These are phyloP conservation scores for Rhabdophis nuchalis DNA, from an alignment of 2,797 vertebrate genomes.

Conservation along the genomic window DNA sequence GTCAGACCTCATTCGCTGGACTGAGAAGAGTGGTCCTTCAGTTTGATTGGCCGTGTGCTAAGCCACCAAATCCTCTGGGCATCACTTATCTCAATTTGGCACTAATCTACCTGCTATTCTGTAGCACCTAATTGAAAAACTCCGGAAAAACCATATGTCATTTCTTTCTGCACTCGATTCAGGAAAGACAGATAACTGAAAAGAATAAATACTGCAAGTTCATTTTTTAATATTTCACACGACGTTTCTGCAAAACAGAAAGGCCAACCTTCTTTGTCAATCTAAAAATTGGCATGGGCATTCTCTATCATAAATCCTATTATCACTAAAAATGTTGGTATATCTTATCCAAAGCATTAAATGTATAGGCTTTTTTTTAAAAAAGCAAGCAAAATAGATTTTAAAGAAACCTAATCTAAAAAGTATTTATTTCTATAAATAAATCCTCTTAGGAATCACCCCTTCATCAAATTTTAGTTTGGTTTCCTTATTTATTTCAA, in stretches of 20 bases:
- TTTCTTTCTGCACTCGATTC: neutral
- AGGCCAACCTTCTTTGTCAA: neutral
- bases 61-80: neutral
- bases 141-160: neutral
- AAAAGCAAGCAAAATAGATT: neutral
- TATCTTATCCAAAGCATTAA: neutral
- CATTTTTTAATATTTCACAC: neutral
- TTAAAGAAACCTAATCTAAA: neutral
- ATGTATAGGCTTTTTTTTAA: neutral
- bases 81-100: neutral
- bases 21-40: neutral
- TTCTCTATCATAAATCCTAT: neutral
- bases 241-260: neutral
- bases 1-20: neutral
- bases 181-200: neutral
- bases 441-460: neutral
- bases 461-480: neutral
- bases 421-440: neutral
- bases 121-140: neutral
- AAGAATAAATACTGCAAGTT: neutral
- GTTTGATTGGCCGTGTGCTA: neutral
- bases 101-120: neutral
- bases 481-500: neutral
- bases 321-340: neutral
- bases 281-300: neutral